Base-by-base conservation (phyloP, 2,888 invertebrate genomes). In the Apocheima hispidaria region DNA sequence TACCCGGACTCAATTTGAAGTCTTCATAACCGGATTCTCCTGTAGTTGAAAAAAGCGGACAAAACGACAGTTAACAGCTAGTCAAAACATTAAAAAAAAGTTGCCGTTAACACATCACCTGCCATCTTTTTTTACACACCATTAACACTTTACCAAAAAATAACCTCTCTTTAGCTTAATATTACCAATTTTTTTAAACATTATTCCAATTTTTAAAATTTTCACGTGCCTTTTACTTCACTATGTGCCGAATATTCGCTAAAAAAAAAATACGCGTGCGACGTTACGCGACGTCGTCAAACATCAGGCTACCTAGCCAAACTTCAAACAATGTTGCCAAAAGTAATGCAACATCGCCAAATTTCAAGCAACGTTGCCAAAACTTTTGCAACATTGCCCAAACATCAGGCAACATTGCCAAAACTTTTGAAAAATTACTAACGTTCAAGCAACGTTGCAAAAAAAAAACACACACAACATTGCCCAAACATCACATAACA, bases 141-240 rank as follows among this genome's bases (percentile, higher is more conserved):
- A 51, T 51, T 51, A 56, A 56, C 61, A 51, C 38, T 50, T 51
- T 61, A 61, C 48, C 56, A 49, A 61, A 60, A 60, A 61, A 61
- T 61, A 61, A 61, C 61, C 51, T 56, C 56, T 61, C 56, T 56
- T 48, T 61, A 61, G 40, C 55, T 51, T 60, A 52, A 38, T 12
- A 30, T 43, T 50, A 57, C 30, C 40, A 43, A 50, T 35, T 23
- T 41, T 28, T 26, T 40, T 38, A 38, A 36, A 51, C 40, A 50
- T 26, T 51, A 40, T n/a, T 50, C 16, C 28, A 51, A 23, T 28
- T 26, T 36, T 40, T 4, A 12, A 30, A 18, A 12, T 21, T 49
- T 50, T 23, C 6, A 41, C 4, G 49, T 54, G 59, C 49, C 16
- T 38, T 50, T 53, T 35, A 54, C 20, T 14, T 43, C 53, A 46